Evolutionary conservation across 2,888 invertebrate species (phyloP), one percentile per base, ranked within the genome.

Genomic region (Andrena chrysosceles): DNA sequence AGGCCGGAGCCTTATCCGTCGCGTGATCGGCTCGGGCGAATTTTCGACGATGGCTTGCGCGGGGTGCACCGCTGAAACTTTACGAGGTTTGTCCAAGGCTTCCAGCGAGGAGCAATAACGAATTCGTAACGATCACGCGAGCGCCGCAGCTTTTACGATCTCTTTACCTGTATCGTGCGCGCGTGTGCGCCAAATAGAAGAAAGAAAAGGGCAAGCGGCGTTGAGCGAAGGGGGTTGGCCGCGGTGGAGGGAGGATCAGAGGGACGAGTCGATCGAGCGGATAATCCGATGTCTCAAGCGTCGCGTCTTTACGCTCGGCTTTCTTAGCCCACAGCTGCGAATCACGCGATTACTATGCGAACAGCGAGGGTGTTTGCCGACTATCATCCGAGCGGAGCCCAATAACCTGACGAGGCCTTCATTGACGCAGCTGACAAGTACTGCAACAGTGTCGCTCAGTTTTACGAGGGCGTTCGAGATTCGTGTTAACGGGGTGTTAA

Each of bases 41-140:
- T 87, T 85, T 82, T 82, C 80, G 81, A 81, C 75, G 85, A 75
- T 72, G 75, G 70, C 85, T 79, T 76, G 77, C 73, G 80, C 70
- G 77, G 72, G 72, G 74, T 79, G 78, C 86, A 74, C 69, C 82
- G 86, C 66, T 82, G 81, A 78, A 86, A 88, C 86, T 92, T 91
- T 91, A 92, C 90, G 92, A 92, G 91, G 86, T 92, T 91, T 90
- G 89, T 89, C 90, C 89, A 89, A 87, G 87, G 87, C 87, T 89
- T 87, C 78, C 83, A 84, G 81, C 73, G 85, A 80, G 85, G 84
- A 88, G 90, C 84, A 91, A 89, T 91, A 92, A 92, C 91, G 90
- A 92, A 92, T 92, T 92, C 91, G 92, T 89, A 91, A 91, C 91
- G 91, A 92, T 92, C 92, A 91, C 91, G 92, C 92, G 88, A 91